Evolutionary conservation across 2,113 vertebrate species (phyloP).

Genomic region (Chaetodon auriga): DNA sequence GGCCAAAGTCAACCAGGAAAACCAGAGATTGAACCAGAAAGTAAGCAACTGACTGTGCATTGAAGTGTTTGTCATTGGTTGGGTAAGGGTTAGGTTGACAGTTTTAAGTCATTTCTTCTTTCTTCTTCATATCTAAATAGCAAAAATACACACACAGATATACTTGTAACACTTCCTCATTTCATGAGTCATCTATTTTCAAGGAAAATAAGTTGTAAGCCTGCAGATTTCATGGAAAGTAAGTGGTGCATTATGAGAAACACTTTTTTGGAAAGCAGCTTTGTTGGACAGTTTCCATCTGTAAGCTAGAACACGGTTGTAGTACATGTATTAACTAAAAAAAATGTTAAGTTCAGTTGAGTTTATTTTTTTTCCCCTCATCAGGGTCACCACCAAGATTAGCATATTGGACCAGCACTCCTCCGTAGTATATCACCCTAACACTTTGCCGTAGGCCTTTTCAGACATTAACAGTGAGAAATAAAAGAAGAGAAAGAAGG

Average conservation of each 20-base stretch:
- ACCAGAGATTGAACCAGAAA: constrained; percentile 92
- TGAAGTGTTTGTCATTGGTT: background rate
- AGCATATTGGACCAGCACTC: constrained; percentile 50
- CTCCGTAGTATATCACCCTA: constrained; percentile 49
- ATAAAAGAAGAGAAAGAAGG: constrained; percentile 21
- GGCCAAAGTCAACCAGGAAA: constrained; percentile 91
- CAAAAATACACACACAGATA: background rate
- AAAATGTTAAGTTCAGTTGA: background rate
- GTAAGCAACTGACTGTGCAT: constrained; percentile 72
- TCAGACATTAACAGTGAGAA: constrained; percentile 37
- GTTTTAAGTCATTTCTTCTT: background rate
- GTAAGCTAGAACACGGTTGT: background rate
- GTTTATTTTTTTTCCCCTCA: constrained; percentile 11
- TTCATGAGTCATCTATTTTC: background rate
- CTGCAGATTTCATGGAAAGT: background rate
- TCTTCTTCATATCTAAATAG: background rate
- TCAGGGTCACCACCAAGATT: constrained; percentile 23
- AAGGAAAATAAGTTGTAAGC: background rate
- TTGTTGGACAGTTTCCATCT: background rate
- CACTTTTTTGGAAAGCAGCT: background rate
- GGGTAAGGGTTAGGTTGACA: background rate
- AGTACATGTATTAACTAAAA: background rate
- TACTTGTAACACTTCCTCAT: background rate
- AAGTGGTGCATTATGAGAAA: background rate
- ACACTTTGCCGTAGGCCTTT: constrained; percentile 49